Conservation (phyloP, 2,113 vertebrate genomes). For the Crotalus tigris region DNA sequence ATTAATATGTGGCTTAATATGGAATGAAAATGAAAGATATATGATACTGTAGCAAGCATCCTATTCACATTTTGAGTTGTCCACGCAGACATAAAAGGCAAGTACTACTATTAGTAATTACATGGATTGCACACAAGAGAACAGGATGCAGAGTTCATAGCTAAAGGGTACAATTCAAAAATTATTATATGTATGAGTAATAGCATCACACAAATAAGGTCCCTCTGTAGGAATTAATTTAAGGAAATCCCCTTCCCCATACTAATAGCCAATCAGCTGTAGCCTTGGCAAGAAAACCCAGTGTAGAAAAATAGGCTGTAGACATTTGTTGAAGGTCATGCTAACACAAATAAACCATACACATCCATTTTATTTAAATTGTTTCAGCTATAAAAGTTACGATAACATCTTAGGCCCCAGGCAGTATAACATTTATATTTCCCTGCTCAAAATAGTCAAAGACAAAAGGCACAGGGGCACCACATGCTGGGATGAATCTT, state of each 20-base stretch:
- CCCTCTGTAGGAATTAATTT: neutral
- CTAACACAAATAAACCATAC: neutral
- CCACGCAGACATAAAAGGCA: slow-evolving; percentile 1
- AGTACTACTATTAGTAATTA: neutral
- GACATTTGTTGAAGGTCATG: neutral
- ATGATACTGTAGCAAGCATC: slow-evolving; percentile 17
- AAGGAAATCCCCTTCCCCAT: neutral
- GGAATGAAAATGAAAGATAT: slow-evolving; percentile 28
- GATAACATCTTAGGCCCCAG: neutral
- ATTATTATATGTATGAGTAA: neutral
- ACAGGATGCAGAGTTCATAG: neutral
- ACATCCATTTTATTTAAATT: neutral
- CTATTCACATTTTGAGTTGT: slow-evolving; percentile 16
- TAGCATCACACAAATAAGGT: neutral
- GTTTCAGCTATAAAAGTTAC: neutral
- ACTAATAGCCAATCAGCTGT: neutral
- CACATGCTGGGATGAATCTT: neutral
- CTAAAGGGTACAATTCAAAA: neutral
- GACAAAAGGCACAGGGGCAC: neutral
- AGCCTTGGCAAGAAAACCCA: neutral
- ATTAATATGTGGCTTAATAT: slow-evolving; percentile 11
- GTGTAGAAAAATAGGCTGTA: neutral
- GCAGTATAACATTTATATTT: neutral
- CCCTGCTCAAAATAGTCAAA: neutral
- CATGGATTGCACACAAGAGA: neutral